These are phyloP conservation scores for Tragopan temminckii DNA, from an alignment of 2,797 vertebrate species.

Conservation along the genomic window DNA sequence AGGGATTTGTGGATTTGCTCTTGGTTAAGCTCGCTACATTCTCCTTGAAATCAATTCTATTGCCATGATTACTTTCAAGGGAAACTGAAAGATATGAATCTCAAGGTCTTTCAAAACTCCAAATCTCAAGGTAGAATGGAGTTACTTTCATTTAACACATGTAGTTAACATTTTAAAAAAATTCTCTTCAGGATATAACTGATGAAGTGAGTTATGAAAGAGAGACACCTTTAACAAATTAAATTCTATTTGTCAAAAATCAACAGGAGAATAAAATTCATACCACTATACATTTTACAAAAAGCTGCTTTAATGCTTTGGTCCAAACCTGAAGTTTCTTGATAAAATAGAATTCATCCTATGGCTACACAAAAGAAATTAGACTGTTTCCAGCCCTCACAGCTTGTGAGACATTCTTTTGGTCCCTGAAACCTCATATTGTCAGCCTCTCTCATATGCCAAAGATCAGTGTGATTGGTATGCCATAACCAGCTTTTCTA, in stretches of 20 bases:
- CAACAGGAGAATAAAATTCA: not conserved
- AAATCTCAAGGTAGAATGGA: not conserved
- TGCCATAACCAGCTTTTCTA: not conserved
- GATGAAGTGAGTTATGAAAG: not conserved
- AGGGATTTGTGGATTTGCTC: conserved; percentile 35
- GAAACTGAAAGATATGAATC: conserved; percentile 6
- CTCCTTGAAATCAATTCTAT: conserved; percentile 25
- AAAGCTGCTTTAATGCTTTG: not conserved
- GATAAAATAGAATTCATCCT: not conserved
- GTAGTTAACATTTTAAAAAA: not conserved
- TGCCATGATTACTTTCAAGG: conserved; percentile 23
- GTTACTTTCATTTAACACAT: not conserved
- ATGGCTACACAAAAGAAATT: not conserved
- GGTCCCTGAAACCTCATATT: not conserved
- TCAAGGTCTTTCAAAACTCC: not conserved
- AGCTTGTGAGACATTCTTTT: not conserved
- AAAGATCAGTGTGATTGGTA: not conserved
- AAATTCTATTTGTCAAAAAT: not conserved
- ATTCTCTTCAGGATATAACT: not conserved
- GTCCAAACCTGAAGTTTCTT: not conserved
- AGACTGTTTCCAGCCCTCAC: not conserved
- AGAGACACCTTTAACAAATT: not conserved
- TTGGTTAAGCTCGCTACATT: conserved; percentile 5
- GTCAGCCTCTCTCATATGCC: not conserved
- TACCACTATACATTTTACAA: not conserved